Conservation (phyloP, 2,113 vertebrate genomes). For the Chroicocephalus ridibundus region DNA sequence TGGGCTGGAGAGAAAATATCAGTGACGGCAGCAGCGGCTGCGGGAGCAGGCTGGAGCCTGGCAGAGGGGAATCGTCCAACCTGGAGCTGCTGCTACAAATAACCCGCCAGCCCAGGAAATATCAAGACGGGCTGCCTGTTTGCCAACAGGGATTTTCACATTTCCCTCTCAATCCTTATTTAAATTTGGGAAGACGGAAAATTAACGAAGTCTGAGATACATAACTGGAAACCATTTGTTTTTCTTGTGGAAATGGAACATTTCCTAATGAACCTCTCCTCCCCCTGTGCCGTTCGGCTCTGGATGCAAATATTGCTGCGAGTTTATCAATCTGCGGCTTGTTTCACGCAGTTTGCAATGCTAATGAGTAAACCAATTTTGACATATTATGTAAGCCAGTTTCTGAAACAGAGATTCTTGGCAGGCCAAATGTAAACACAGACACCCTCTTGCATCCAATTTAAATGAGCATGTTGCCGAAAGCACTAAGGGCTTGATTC, state of each 20-base stretch:
- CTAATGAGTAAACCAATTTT: conserved; percentile 70
- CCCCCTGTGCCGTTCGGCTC: conserved; percentile 33
- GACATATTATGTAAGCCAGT: conserved; percentile 68
- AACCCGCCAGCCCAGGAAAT: neutral
- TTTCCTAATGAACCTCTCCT: conserved; percentile 60
- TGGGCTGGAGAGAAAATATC: neutral
- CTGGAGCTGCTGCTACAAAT: neutral
- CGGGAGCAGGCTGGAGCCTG: neutral
- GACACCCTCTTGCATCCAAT: conserved; percentile 63
- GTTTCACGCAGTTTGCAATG: conserved; percentile 65
- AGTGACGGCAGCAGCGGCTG: neutral
- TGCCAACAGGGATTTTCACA: neutral
- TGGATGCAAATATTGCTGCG: conserved; percentile 52
- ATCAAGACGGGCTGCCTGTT: neutral
- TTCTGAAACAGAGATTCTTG: conserved; percentile 70
- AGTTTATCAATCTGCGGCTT: conserved; percentile 57
- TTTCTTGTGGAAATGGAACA: conserved; percentile 2
- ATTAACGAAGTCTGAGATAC: conserved; percentile 13
- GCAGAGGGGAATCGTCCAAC: neutral
- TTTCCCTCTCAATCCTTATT: conserved; percentile 24
- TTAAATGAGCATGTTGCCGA: conserved; percentile 61
- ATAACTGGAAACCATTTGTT: conserved; percentile 41
- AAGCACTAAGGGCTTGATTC: conserved; percentile 56
- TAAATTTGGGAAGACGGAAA: conserved; percentile 22
- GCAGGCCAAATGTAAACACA: conserved; percentile 71